Evolutionary conservation across 2,113 vertebrate species (phyloP).

Genomic region (Pseudopipra pipra): DNA sequence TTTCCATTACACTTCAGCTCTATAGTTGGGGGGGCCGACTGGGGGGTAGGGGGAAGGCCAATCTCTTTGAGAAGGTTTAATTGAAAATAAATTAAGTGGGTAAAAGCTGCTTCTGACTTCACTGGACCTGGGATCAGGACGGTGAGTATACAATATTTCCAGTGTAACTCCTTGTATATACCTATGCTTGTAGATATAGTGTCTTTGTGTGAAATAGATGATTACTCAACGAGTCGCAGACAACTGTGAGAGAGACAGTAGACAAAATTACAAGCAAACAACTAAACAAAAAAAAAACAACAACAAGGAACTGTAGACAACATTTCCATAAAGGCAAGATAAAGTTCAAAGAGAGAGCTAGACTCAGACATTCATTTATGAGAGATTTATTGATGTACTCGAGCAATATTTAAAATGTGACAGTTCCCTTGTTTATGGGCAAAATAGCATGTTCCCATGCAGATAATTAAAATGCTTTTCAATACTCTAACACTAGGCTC

Average conservation of each 20-base stretch:
- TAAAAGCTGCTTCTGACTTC: not conserved
- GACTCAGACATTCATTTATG: not conserved
- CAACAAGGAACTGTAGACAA: not conserved
- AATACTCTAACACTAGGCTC: constrained; percentile 11
- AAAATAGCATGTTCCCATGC: not conserved
- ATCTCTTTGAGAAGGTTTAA: not conserved
- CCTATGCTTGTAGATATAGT: not conserved
- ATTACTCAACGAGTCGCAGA: not conserved
- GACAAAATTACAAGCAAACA: not conserved
- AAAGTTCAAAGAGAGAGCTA: constrained; percentile 41
- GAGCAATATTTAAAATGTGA: constrained; percentile 49
- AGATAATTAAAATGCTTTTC: constrained; percentile 50
- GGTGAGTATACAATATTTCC: not conserved
- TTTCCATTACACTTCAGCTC: not conserved
- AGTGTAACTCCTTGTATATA: not conserved
- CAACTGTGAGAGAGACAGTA: not conserved
- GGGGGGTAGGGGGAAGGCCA: accelerated
- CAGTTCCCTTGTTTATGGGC: constrained; percentile 30
- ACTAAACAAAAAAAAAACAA: not conserved
- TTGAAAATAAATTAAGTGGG: not conserved
- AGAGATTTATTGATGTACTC: constrained; percentile 28
- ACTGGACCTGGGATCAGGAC: not conserved
- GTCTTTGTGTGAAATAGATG: not conserved
- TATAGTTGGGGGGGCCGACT: not conserved
- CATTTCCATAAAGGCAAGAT: constrained; percentile 16